Conservation (phyloP, 2,113 vertebrate species). For the Todiramphus chloris region DNA sequence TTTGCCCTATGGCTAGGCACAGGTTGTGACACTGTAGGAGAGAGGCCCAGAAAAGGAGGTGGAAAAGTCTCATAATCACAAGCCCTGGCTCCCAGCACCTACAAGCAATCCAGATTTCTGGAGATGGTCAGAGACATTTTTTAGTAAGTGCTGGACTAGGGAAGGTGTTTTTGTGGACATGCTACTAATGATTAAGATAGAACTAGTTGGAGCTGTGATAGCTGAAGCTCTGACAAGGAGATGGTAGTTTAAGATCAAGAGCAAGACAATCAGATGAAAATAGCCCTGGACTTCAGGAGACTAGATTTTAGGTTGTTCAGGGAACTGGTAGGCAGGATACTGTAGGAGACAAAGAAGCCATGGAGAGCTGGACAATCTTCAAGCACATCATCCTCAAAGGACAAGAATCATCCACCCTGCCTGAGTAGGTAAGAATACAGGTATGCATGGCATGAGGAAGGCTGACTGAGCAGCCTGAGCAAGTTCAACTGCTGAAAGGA, state of each 20-base stretch:
- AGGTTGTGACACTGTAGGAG: not conserved
- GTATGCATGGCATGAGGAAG: not conserved
- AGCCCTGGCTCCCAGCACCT: not conserved
- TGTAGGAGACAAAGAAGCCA: not conserved
- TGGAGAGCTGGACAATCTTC: not conserved
- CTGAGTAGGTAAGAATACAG: not conserved
- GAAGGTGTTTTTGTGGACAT: not conserved
- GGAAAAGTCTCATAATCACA: not conserved
- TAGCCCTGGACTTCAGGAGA: not conserved
- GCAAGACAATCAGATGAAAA: not conserved
- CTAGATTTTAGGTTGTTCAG: not conserved
- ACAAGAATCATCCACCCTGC: not conserved
- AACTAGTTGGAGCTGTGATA: not conserved
- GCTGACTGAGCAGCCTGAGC: not conserved
- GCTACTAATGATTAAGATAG: not conserved
- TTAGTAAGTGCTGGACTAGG: not conserved
- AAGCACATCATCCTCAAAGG: not conserved
- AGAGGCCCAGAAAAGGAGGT: not conserved
- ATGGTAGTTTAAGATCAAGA: not conserved
- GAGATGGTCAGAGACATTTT: not conserved
- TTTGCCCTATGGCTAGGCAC: not conserved
- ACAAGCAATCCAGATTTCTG: not conserved
- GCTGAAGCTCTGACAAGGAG: not conserved
- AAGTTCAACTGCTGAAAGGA: not conserved
- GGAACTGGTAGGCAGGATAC: not conserved